Percentiles rank a stretch among this genome's conserved stretches.
These are phyloP conservation scores for Nibea coibor DNA, from an alignment of 2,113 vertebrate genomes.

Conservation along the genomic window DNA sequence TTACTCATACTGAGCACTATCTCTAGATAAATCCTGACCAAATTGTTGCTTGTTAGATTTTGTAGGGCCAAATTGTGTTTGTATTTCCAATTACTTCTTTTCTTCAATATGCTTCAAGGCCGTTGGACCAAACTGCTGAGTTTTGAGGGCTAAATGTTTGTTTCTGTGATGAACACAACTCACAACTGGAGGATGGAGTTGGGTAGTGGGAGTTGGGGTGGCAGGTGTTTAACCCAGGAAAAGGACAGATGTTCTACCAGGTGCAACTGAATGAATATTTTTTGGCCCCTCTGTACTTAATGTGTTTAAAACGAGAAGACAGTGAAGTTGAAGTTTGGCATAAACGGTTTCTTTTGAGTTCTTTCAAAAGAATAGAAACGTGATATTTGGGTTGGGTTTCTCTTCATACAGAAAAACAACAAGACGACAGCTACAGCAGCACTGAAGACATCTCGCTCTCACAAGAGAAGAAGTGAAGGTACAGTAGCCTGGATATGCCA, in stretches of 20 bases:
- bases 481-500: conserved; percentile 34
- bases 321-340: background rate
- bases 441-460: background rate
- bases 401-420: too few relatives aligned
- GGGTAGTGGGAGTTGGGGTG: background rate
- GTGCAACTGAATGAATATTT: conserved; percentile 41
- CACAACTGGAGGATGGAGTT: background rate
- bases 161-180: conserved; percentile 8
- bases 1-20: conserved; percentile 27
- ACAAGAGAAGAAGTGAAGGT: conserved; percentile 18
- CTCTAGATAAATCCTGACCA: conserved; percentile 30
- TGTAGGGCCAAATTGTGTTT: conserved; percentile 24
- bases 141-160: conserved; percentile 18
- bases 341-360: background rate
- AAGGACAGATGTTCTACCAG: conserved; percentile 35
- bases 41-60: conserved; percentile 34
- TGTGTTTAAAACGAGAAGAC: background rate
- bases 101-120: conserved; percentile 1
- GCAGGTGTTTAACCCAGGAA: conserved; percentile 8
- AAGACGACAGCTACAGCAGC: background rate
- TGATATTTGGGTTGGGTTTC: background rate
- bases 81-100: background rate
- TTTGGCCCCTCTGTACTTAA: background rate
- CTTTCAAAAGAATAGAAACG: background rate
- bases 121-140: background rate